These are phyloP conservation scores for Deilephila elpenor DNA, from an alignment of 2,888 invertebrate genomes.

Conservation along the genomic window DNA sequence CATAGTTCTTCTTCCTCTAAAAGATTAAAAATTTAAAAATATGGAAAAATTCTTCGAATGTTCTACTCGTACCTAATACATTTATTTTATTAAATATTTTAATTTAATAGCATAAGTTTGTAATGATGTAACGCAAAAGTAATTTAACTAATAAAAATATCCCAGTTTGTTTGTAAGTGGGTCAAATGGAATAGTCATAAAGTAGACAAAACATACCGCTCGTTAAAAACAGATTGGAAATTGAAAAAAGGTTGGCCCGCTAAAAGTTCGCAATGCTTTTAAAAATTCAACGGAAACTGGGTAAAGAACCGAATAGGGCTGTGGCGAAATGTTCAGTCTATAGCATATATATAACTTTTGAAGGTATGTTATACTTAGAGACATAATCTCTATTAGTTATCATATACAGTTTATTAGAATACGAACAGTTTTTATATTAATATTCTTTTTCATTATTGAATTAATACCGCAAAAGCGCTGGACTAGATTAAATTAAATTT, in stretches of 20 bases:
- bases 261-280: conserved; percentile 19
- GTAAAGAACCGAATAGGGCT: conserved; percentile 3
- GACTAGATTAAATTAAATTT: too few species aligned
- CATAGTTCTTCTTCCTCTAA: too few species aligned
- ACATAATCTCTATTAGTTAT: too few species aligned
- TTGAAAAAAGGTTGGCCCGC: conserved; percentile 12
- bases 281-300: conserved; percentile 12
- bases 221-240: conserved; percentile 25
- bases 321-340: not conserved
- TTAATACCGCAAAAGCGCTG: too few species aligned
- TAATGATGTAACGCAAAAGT: not conserved
- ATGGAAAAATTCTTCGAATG: too few species aligned
- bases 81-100: not conserved
- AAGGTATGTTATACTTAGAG: too few species aligned
- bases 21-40: too few species aligned
- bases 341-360: not conserved
- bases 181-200: conserved; percentile 18
- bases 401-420: too few species aligned
- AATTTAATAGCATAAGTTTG: not conserved
- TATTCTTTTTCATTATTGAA: too few species aligned
- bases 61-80: not conserved
- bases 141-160: not conserved
- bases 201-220: conserved; percentile 13
- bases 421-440: too few species aligned
- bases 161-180: not conserved